A percentile compares a stretch with the other conserved stretches of the same genome.
phyloP scores from a whole-genome alignment of 92 coral and sea anemone species.

The Chrysogorgia sp. region DNA sequence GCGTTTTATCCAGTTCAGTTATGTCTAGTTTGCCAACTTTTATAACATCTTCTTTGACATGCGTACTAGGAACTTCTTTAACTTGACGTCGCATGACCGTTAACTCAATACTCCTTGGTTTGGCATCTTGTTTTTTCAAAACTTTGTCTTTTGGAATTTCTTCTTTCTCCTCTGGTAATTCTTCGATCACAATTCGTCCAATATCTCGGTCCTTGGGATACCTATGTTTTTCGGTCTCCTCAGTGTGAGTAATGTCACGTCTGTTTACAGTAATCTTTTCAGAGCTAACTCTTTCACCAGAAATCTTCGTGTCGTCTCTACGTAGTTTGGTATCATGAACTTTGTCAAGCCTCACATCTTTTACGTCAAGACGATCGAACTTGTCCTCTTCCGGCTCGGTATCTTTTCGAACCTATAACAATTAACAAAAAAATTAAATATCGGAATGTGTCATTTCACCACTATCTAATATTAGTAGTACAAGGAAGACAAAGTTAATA shows the following conservation, averaged over 20 bases:
- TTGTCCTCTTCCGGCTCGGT: not conserved
- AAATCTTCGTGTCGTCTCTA: not conserved
- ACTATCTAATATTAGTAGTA: too few species aligned
- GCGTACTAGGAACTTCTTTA: not conserved
- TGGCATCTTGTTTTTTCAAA: not conserved
- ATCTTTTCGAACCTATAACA: not conserved
- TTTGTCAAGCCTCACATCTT: not conserved
- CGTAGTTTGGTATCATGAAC: not conserved
- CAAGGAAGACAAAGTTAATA: too few species aligned
- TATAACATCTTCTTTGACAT: not conserved
- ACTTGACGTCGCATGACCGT: not conserved
- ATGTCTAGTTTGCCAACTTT: conserved; percentile 5
- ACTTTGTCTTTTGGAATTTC: conserved; percentile 3
- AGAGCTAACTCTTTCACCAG: not conserved
- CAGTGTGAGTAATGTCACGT: not conserved
- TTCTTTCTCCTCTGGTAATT: not conserved
- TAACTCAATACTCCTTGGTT: not conserved
- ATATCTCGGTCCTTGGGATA: conserved; percentile 9
- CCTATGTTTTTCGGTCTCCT: not conserved
- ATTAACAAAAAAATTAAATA: too few species aligned
- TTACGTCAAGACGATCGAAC: not conserved
- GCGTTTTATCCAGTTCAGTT: not conserved
- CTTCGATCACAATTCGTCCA: conserved; percentile 6
- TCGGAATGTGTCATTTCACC: too few species aligned
- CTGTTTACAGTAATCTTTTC: not conserved